Conservation (phyloP, 2,797 vertebrate genomes). For the Poecilia velifera region DNA sequence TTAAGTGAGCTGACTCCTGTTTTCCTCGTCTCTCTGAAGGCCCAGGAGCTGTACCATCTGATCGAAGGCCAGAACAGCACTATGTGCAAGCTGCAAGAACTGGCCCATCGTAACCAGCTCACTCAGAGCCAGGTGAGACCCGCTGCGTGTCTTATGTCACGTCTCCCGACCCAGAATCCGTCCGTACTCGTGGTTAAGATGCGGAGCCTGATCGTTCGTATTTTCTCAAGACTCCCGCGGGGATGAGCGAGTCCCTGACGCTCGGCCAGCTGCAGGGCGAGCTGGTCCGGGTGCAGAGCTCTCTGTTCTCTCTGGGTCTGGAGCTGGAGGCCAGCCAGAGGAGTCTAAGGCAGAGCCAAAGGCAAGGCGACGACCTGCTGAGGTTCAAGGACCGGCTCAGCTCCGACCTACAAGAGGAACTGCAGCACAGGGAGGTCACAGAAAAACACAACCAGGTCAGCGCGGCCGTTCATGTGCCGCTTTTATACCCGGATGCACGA, state of each 20-base stretch:
- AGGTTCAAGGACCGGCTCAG: conserved; percentile 82
- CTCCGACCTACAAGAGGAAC: conserved; percentile 80
- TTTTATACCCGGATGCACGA: neutral
- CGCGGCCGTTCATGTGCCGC: neutral
- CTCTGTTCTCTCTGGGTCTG: conserved; percentile 89
- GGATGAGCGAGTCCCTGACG: conserved; percentile 47
- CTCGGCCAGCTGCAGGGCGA: conserved; percentile 85
- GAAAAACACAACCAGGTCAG: conserved; percentile 92
- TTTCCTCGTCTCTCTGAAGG: conserved; percentile 68
- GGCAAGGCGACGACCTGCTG: conserved; percentile 83
- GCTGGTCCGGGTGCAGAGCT: conserved; percentile 86
- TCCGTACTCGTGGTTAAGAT: neutral
- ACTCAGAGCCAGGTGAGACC: conserved; percentile 83
- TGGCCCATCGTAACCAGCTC: conserved; percentile 87
- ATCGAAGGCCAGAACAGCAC: conserved; percentile 91
- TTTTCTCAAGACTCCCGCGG: conserved; percentile 76
- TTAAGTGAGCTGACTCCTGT: neutral
- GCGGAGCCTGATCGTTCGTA: conserved; percentile 14
- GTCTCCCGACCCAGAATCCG: neutral
- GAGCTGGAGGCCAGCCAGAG: conserved; percentile 89
- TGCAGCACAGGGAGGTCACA: conserved; percentile 88
- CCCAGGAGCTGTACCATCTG: conserved; percentile 89
- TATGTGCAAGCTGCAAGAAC: conserved; percentile 88
- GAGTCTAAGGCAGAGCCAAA: conserved; percentile 83
- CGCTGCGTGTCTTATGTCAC: neutral